A percentile compares a stretch with the other conserved stretches of the same genome.
Conservation (phyloP, 2,113 vertebrate genomes). For the Turnix velox region DNA sequence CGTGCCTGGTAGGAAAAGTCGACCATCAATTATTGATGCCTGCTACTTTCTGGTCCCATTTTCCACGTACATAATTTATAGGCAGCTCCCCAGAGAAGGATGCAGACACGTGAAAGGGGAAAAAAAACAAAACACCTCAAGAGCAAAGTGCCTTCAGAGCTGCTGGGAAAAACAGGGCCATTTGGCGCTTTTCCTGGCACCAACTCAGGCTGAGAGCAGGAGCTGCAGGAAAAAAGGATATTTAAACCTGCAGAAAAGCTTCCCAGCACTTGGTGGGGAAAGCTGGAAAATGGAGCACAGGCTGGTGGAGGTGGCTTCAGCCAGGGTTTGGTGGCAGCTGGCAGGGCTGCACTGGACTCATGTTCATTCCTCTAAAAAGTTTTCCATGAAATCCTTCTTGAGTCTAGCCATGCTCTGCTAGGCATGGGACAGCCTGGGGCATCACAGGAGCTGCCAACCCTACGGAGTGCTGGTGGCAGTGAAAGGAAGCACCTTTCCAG, state of each 20-base stretch:
- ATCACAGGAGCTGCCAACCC: fast-evolving
- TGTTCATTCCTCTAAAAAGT: not conserved
- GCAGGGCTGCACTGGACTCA: not conserved
- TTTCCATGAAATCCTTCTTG: not conserved
- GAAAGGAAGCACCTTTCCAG: not conserved
- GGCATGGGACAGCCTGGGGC: not conserved
- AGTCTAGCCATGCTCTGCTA: not conserved
- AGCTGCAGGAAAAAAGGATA: not conserved
- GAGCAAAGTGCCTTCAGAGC: not conserved
- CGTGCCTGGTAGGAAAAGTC: not conserved
- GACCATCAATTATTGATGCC: constrained; percentile 69
- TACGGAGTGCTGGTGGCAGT: fast-evolving
- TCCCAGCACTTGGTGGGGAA: not conserved
- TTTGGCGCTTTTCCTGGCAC: not conserved
- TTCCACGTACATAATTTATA: constrained; percentile 78
- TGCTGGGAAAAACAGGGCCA: not conserved
- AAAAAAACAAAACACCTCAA: not conserved
- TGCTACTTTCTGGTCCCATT: constrained; percentile 60
- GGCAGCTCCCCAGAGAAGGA: constrained; percentile 12
- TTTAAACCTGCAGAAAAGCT: not conserved
- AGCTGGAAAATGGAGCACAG: not conserved
- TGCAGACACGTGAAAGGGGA: not conserved
- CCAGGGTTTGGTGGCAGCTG: not conserved
- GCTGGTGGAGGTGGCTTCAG: not conserved
- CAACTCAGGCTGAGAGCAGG: not conserved